Evolutionary conservation across 2,797 vertebrate species (phyloP).

Genomic region (Mormyrus proboscirostris): DNA sequence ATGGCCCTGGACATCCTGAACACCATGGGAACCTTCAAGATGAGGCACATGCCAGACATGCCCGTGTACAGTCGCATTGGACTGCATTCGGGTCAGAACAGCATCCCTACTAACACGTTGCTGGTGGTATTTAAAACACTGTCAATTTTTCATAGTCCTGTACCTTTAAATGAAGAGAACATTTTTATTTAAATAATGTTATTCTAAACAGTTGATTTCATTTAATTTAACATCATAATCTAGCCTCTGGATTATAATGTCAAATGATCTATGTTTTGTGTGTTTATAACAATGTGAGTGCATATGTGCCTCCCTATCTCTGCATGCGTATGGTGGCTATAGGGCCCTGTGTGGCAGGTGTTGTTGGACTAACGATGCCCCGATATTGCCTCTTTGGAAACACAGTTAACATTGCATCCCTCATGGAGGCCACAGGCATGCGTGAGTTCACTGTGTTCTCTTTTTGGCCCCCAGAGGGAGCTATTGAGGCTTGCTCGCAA

Average conservation of each 20-base stretch:
- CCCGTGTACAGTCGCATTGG: conserved; percentile 79
- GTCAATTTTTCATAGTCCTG: not conserved
- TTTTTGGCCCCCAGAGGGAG: not conserved
- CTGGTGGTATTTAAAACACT: not conserved
- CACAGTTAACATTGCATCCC: conserved; percentile 66
- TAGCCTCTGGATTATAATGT: not conserved
- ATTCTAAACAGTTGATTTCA: not conserved
- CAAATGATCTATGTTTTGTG: not conserved
- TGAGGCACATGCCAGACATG: conserved; percentile 82
- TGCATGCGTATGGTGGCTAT: conserved; percentile 8
- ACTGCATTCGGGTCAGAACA: conserved; percentile 72
- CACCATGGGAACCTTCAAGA: conserved; percentile 79
- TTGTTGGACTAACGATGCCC: conserved; percentile 71
- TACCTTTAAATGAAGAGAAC: not conserved
- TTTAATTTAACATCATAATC: not conserved
- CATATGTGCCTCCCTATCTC: not conserved
- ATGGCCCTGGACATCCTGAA: conserved; percentile 86
- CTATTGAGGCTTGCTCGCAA: not conserved
- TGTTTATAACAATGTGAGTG: not conserved
- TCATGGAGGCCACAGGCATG: conserved; percentile 67
- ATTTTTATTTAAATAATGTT: not conserved
- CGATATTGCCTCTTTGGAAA: conserved; percentile 73
- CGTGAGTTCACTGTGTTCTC: conserved; percentile 49
- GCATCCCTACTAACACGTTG: not conserved
- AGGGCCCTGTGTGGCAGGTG: conserved; percentile 67